Evolutionary conservation across 2,113 vertebrate genomes (phyloP), one percentile per base, ranked within the genome.

Genomic region (Lutjanus erythropterus): DNA sequence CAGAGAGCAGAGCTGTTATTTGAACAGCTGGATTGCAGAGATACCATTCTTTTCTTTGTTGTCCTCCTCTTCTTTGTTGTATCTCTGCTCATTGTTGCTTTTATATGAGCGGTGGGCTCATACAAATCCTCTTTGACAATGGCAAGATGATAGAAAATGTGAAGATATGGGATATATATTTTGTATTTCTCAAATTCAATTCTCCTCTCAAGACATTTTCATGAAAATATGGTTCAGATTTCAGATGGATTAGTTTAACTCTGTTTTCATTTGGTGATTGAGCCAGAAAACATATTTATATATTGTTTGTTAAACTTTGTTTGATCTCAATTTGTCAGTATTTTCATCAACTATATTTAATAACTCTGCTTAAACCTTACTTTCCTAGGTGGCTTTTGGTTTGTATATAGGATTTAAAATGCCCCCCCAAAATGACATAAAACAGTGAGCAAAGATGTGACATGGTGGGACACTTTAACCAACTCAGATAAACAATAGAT

Each of bases 11-110:
- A 52, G 11, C 29, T 19, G 37, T 47, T 15, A 66, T 60, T 66
- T 6, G 19, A 29, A 68, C 55, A 80, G 71, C 66, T 76, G 44
- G 15, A 47, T 58, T 58, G 52, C 21, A 52, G 25, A 74, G 62
- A 67, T 71, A 70, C 46, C n/a, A 56, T 55, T 70, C 3, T 62
- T 21, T 19, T 3, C 33, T 71, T 71, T 58, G 66, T 71, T 56
- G 11, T 23, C 21, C 6, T 47, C 39, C n/a, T 31, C 5, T 9
- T 55, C 64, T 61, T 68, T 69, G 65, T 37, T 35, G 27, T 8
- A 16, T 47, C 39, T 61, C 27, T 35, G 37, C 27, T 46, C 4
- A 31, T 60, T 67, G 50, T 59, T 59, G 56, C 8, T 56, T 58
- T 41, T 16, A 16, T 39, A 23, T 37, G 21, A 69, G 50, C 16